Conservation (phyloP, 2,113 vertebrate genomes). For the Callocephalon fimbriatum region DNA sequence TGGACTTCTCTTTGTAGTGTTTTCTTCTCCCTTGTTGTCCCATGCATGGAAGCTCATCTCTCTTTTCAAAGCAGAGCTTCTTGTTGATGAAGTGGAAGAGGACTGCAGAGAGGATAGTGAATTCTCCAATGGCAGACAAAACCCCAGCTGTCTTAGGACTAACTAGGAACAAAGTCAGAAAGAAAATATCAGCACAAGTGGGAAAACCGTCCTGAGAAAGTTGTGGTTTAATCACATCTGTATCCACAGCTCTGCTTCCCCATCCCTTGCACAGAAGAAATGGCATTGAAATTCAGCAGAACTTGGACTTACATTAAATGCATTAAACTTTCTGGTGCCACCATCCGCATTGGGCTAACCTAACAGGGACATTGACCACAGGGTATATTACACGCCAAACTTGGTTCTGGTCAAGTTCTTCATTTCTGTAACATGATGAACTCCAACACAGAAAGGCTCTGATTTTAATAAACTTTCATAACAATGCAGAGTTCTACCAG, state of each 20-base stretch:
- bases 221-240: not conserved
- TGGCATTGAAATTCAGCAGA: not conserved
- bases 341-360: accelerated
- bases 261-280: not conserved
- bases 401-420: not conserved
- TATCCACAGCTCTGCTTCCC: not conserved
- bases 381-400: not conserved
- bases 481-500: not conserved
- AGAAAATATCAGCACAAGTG: not conserved
- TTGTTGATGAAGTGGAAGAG: slow-evolving; percentile 90
- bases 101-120: slow-evolving; percentile 82
- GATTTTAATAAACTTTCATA: not conserved
- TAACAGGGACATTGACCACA: not conserved
- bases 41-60: slow-evolving; percentile 77
- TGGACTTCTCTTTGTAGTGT: slow-evolving; percentile 60
- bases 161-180: slow-evolving; percentile 72
- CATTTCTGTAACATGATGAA: not conserved
- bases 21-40: slow-evolving; percentile 75
- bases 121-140: slow-evolving; percentile 84
- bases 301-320: not conserved
- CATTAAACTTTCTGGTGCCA: not conserved
- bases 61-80: slow-evolving; percentile 85
- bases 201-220: not conserved
- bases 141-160: slow-evolving; percentile 82
- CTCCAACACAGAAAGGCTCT: not conserved